Conservation (phyloP, 92 coral and sea anemone species). For the Nematostella vectensis region DNA sequence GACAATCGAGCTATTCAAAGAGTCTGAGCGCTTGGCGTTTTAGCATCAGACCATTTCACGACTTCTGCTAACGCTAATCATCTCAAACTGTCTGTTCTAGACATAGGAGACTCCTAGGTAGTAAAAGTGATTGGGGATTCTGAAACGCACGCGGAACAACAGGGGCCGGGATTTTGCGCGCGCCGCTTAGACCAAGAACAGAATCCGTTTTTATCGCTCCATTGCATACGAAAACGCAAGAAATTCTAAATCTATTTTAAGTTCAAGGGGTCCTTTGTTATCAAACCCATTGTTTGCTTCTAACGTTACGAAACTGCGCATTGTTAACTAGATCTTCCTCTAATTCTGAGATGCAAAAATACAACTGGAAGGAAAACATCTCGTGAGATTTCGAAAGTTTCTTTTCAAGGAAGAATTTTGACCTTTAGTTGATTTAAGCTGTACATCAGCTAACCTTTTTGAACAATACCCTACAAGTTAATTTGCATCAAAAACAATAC, state of each 20-base stretch:
- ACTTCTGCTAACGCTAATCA: background rate
- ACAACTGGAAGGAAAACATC: no score
- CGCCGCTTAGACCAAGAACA: no score
- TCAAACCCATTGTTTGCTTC: background rate
- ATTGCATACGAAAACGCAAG: background rate
- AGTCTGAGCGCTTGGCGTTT: background rate
- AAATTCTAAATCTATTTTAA: background rate
- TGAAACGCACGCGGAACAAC: no score
- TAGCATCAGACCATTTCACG: background rate
- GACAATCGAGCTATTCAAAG: background rate
- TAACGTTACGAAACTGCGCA: background rate
- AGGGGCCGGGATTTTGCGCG: no score
- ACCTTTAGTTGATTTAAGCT: no score
- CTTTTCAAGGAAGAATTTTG: no score
- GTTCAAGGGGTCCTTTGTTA: background rate
- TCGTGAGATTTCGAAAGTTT: no score
- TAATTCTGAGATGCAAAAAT: background rate
- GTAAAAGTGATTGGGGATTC: no score
- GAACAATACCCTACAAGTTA: constrained; percentile 26
- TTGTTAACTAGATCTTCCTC: background rate
- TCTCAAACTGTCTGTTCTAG: no score
- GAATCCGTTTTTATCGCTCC: no score
- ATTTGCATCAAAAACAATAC: constrained; percentile 53
- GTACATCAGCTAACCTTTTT: constrained; percentile 21
- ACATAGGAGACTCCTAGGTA: no score